Evolutionary conservation across 2,797 vertebrate species (phyloP).

Genomic region (Menidia menidia): DNA sequence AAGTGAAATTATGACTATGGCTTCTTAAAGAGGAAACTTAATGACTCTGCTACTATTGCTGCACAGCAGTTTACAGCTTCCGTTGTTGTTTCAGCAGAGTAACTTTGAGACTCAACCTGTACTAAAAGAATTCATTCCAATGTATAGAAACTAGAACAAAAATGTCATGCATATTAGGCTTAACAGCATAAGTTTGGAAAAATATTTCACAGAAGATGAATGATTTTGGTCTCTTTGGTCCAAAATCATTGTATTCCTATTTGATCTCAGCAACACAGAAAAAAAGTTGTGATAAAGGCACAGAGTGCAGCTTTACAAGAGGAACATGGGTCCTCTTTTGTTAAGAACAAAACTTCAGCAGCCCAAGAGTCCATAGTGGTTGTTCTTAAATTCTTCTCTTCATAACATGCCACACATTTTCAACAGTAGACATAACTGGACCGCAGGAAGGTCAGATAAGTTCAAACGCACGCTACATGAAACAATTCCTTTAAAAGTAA

Average conservation of each 20-base stretch:
- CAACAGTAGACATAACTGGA: not conserved
- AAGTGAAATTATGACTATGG: slow-evolving; percentile 13
- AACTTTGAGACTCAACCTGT: not conserved
- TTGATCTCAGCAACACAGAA: not conserved
- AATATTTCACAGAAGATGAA: not conserved
- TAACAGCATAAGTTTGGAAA: not conserved
- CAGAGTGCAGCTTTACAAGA: not conserved
- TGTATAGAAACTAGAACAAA: too few relatives aligned
- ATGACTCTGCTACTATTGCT: not conserved
- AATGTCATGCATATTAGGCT: not conserved
- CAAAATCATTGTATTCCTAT: not conserved
- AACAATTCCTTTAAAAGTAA: too few relatives aligned
- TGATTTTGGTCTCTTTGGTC: not conserved
- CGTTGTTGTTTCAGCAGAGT: not conserved
- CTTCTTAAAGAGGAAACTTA: slow-evolving; percentile 28
- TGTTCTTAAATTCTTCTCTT: not conserved
- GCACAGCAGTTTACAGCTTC: not conserved
- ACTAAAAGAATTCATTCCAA: not conserved
- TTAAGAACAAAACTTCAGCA: not conserved
- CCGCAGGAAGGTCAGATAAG: not conserved
- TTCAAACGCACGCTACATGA: too few relatives aligned
- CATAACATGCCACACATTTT: not conserved
- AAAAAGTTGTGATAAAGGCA: not conserved
- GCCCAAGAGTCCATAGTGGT: not conserved
- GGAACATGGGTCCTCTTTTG: not conserved